phyloP scores from a whole-genome alignment of 2,888 invertebrate species.

The Zootermopsis nevadensis region DNA sequence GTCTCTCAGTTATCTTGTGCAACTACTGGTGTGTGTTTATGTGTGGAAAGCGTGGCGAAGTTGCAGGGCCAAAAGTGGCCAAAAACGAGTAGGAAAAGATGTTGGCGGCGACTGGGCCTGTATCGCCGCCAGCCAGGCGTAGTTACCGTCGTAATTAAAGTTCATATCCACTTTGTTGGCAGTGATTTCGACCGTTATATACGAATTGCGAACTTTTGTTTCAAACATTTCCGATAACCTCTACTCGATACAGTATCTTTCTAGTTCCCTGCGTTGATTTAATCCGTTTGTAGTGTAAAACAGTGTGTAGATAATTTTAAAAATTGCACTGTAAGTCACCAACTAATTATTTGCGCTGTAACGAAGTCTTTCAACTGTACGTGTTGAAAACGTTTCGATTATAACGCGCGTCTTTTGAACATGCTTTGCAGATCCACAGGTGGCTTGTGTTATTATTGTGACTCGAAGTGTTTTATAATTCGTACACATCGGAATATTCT shows the following conservation, averaged over 20 bases:
- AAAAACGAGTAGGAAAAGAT: conserved; percentile 10
- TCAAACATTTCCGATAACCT: not conserved
- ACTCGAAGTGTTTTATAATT: too few relatives aligned
- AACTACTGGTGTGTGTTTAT: conserved; percentile 33
- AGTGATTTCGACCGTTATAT: not conserved
- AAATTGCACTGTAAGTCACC: not conserved
- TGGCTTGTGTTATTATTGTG: too few relatives aligned
- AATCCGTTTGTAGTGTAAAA: too few relatives aligned
- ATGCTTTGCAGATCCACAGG: too few relatives aligned
- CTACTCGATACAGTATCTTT: not conserved
- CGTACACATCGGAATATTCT: too few relatives aligned
- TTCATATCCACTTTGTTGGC: not conserved
- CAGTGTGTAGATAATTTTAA: too few relatives aligned
- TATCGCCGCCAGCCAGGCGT: conserved; percentile 4
- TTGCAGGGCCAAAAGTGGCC: conserved; percentile 1
- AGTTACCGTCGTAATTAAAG: not conserved
- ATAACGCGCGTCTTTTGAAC: too few relatives aligned
- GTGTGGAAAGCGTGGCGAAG: conserved; percentile 1
- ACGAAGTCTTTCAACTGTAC: too few relatives aligned
- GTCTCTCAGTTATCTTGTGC: conserved; percentile 24
- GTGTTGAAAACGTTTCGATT: too few relatives aligned
- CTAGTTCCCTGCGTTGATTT: too few relatives aligned
- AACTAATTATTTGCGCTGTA: too few relatives aligned
- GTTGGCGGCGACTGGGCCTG: conserved; percentile 19
- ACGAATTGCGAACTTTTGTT: not conserved